Conservation (phyloP, 2,113 vertebrate species). For the Caranx melampygus region DNA sequence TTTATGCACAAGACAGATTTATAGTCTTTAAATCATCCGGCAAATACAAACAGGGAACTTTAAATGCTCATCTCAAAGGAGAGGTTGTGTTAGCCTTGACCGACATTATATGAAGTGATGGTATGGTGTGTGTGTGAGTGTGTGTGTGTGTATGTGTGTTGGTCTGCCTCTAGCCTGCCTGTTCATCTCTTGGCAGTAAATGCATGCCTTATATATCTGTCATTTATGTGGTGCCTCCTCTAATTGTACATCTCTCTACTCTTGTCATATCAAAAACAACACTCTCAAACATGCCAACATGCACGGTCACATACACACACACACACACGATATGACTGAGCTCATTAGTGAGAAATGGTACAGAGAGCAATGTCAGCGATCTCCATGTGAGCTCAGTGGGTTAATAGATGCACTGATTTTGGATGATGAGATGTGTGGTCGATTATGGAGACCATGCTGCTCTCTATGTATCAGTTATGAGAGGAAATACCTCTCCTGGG, state of each 20-base stretch:
- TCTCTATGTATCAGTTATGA: slow-evolving; percentile 4
- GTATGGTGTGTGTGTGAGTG: slow-evolving; percentile 30
- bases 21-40: slow-evolving; percentile 10
- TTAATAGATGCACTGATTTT: slow-evolving; percentile 42
- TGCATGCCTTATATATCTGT: slow-evolving; percentile 22
- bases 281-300: slow-evolving; percentile 34
- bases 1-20: slow-evolving; percentile 45
- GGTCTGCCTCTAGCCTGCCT: slow-evolving; percentile 5
- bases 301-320: neutral
- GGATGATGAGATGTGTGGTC: slow-evolving; percentile 45
- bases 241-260: slow-evolving; percentile 27
- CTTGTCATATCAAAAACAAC: slow-evolving; percentile 52
- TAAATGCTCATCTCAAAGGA: neutral
- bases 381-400: slow-evolving; percentile 21
- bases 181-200: slow-evolving; percentile 37
- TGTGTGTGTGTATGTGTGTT: neutral
- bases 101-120: slow-evolving; percentile 35
- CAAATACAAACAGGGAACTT: neutral
- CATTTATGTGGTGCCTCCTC: slow-evolving; percentile 42
- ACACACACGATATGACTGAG: slow-evolving; percentile 33
- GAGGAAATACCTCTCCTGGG: slow-evolving; percentile 8
- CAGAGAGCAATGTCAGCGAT: slow-evolving; percentile 20
- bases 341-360: slow-evolving; percentile 57
- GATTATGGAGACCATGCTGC: slow-evolving; percentile 33
- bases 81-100: neutral